phyloP scores from a whole-genome alignment of 2,113 vertebrate genomes.

The Raja brachyura region DNA sequence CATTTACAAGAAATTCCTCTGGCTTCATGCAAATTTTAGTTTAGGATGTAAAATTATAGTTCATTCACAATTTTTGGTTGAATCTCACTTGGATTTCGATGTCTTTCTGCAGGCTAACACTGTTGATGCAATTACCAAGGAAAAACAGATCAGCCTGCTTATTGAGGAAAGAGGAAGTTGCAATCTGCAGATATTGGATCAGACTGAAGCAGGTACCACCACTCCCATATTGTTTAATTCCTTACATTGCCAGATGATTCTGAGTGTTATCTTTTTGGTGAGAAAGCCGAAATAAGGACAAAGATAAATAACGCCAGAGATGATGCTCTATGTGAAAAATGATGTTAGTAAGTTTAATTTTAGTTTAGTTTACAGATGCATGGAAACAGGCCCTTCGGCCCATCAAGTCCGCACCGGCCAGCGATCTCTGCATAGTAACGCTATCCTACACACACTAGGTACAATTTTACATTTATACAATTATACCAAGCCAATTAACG shows the following conservation, averaged over 20 bases:
- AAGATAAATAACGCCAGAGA: background rate
- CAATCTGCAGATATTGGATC: conserved; percentile 65
- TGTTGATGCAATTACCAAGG: conserved; percentile 65
- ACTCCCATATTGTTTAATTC: background rate
- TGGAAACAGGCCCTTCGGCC: no score
- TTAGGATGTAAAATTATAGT: background rate
- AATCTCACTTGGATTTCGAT: background rate
- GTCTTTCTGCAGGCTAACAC: conserved; percentile 58
- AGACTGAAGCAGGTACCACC: conserved; percentile 53
- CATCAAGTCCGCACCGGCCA: no score
- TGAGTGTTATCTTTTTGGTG: background rate
- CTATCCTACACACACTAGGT: no score
- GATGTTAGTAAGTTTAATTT: background rate
- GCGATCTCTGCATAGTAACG: no score
- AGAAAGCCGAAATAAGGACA: background rate
- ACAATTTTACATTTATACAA: no score
- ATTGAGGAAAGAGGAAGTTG: conserved; percentile 72
- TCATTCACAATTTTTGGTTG: background rate
- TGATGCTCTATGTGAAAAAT: background rate
- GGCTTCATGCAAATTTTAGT: background rate
- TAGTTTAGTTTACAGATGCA: no score
- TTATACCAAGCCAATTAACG: no score
- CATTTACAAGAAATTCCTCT: background rate
- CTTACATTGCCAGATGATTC: background rate
- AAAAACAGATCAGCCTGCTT: conserved; percentile 79